phyloP scores from a whole-genome alignment of 1,140 invertebrate genomes.

The Lerema accius region DNA sequence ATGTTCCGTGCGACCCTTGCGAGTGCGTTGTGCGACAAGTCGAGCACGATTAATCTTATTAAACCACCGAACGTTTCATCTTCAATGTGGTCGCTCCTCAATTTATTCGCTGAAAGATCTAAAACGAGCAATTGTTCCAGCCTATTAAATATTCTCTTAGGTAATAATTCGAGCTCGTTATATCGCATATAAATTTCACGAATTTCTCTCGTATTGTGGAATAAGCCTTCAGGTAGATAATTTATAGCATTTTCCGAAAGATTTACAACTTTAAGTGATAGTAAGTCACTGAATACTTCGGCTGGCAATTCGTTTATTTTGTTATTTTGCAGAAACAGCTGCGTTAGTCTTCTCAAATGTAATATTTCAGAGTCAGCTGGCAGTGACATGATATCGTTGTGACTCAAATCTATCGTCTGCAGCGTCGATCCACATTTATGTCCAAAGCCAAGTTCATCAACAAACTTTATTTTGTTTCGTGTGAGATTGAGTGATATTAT shows the following conservation, averaged over 20 bases:
- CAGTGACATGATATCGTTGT: constrained; percentile 87
- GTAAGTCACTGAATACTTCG: constrained; percentile 87
- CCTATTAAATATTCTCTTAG: constrained; percentile 86
- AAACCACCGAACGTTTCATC: constrained; percentile 87
- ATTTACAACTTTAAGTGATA: constrained; percentile 89
- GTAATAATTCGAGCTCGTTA: constrained; percentile 88
- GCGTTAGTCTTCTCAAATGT: constrained; percentile 87
- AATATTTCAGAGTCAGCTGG: constrained; percentile 87
- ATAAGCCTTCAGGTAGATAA: constrained; percentile 87
- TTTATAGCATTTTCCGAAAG: constrained; percentile 89
- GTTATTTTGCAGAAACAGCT: constrained; percentile 90
- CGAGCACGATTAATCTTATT: constrained; percentile 87
- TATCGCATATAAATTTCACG: constrained; percentile 89
- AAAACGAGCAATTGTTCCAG: constrained; percentile 87
- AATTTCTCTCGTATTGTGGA: constrained; percentile 87
- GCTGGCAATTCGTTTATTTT: constrained; percentile 86
- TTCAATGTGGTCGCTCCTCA: constrained; percentile 87
- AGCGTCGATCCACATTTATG: constrained; percentile 84
- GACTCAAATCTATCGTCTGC: constrained; percentile 87
- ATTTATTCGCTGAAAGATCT: constrained; percentile 88
- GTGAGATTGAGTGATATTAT: constrained; percentile 90
- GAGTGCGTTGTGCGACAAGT: constrained; percentile 87
- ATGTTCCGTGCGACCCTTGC: constrained; percentile 85
- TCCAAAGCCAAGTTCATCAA: constrained; percentile 86
- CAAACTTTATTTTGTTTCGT: constrained; percentile 87